These are phyloP conservation scores for Pocota personata DNA, from an alignment of 2,888 invertebrate genomes.

Conservation along the genomic window DNA sequence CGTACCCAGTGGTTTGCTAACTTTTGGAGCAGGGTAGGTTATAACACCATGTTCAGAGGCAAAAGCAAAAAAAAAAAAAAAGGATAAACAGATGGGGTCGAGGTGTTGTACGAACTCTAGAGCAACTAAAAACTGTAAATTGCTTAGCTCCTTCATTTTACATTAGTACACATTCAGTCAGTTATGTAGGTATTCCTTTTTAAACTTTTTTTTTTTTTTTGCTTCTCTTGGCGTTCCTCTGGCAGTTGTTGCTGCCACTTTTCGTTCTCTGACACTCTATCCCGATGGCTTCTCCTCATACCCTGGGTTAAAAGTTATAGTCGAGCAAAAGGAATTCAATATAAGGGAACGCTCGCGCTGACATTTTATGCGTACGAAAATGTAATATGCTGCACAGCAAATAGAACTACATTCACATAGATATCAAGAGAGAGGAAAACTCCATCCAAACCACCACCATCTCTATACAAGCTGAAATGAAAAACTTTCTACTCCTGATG, in stretches of 20 bases:
- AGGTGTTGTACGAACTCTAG: slow-evolving; percentile 18
- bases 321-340: slow-evolving; percentile 66
- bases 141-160: slow-evolving; percentile 60
- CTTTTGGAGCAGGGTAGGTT: slow-evolving; percentile 44
- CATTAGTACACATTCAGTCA: slow-evolving; percentile 44
- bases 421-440: slow-evolving; percentile 14
- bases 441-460: slow-evolving; percentile 35
- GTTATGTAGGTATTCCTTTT: slow-evolving; percentile 17
- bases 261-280: slow-evolving; percentile 52
- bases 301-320: slow-evolving; percentile 57
- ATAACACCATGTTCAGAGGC: slow-evolving; percentile 1
- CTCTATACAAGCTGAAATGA: slow-evolving; percentile 41
- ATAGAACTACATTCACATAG: slow-evolving; percentile 50
- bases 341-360: slow-evolving; percentile 50
- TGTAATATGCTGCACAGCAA: slow-evolving; percentile 59
- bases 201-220: background rate
- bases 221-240: slow-evolving; percentile 7
- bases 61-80: slow-evolving; percentile 9
- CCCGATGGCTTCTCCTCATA: slow-evolving; percentile 32
- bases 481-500: slow-evolving; percentile 65
- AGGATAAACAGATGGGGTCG: slow-evolving; percentile 14
- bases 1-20: slow-evolving; percentile 30
- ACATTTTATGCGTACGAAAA: slow-evolving; percentile 66
- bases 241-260: slow-evolving; percentile 57
- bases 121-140: slow-evolving; percentile 65